Percentiles rank a stretch among this genome's conserved stretches.
Evolutionary conservation across 2,797 vertebrate genomes (phyloP).

Genomic region (Channallabes apus): DNA sequence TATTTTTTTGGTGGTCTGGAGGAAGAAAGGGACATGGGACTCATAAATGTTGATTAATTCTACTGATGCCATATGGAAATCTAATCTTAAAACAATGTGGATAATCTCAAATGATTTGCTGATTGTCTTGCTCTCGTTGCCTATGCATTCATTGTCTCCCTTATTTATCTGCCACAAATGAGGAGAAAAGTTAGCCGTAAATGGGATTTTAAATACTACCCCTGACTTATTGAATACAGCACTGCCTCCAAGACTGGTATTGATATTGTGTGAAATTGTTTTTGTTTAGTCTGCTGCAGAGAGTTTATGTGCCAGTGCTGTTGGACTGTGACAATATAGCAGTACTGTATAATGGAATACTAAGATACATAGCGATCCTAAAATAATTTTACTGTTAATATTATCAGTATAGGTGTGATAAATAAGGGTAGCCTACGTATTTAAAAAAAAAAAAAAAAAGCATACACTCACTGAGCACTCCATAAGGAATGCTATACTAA

Average conservation of each 20-base stretch:
- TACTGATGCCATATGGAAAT: constrained; percentile 33
- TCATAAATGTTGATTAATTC: constrained; percentile 26
- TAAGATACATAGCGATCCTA: background rate
- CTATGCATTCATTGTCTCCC: background rate
- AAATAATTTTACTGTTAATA: background rate
- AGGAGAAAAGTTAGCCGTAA: background rate
- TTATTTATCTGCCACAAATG: constrained; percentile 2
- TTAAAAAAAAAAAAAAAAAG: background rate
- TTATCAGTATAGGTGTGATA: background rate
- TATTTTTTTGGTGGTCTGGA: background rate
- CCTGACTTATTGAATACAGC: constrained; percentile 9
- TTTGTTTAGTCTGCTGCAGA: background rate
- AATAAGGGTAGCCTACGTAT: background rate
- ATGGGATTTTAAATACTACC: background rate
- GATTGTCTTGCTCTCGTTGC: background rate
- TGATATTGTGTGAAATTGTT: constrained; percentile 10
- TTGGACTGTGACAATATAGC: background rate
- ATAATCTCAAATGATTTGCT: background rate
- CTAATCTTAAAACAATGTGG: background rate
- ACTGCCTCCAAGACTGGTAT: constrained; percentile 9
- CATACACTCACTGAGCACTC: background rate
- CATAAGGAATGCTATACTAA: background rate
- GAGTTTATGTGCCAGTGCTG: background rate
- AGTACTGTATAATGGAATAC: background rate
- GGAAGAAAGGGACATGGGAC: background rate